Evolutionary conservation across 2,113 vertebrate genomes (phyloP).

Genomic region (Trinectes maculatus): DNA sequence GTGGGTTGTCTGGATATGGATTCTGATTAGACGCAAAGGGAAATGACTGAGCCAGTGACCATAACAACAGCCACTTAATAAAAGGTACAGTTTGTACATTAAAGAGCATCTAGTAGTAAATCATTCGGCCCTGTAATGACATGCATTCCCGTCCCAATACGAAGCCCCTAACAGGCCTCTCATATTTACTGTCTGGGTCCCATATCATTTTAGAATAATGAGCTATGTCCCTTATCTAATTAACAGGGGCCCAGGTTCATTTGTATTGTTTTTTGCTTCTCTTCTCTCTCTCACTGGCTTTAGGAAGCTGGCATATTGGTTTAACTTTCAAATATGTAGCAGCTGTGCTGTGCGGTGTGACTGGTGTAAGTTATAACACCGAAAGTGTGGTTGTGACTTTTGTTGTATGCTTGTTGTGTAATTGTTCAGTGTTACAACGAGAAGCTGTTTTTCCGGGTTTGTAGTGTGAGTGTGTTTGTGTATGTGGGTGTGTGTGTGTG

Average conservation of each 20-base stretch:
- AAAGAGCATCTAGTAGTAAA: constrained; percentile 89
- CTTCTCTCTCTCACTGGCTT: constrained; percentile 79
- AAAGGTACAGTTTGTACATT: constrained; percentile 86
- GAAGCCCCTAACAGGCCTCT: constrained; percentile 83
- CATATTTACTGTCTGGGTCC: constrained; percentile 90
- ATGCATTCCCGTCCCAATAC: constrained; percentile 87
- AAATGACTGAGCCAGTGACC: constrained; percentile 75
- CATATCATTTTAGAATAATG: constrained; percentile 97
- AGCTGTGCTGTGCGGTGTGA: constrained; percentile 85
- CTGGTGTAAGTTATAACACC: constrained; percentile 74
- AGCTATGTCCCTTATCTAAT: constrained; percentile 97
- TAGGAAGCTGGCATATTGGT: constrained; percentile 86
- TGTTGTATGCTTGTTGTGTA: constrained; percentile 50
- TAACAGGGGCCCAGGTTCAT: constrained; percentile 86
- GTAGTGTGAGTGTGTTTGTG: constrained; percentile 27
- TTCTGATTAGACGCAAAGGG: constrained; percentile 78
- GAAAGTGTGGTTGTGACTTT: constrained; percentile 12
- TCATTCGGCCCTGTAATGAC: constrained; percentile 86
- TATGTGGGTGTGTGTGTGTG: constrained; percentile 33
- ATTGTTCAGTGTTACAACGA: constrained; percentile 48
- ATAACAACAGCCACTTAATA: constrained; percentile 78
- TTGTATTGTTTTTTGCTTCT: constrained; percentile 30
- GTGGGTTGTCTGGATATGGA: constrained; percentile 55
- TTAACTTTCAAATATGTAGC: constrained; percentile 91
- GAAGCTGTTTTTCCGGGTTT: constrained; percentile 52